Evolutionary conservation across 2,113 vertebrate genomes (phyloP).

Genomic region (Enhydra lutris): DNA sequence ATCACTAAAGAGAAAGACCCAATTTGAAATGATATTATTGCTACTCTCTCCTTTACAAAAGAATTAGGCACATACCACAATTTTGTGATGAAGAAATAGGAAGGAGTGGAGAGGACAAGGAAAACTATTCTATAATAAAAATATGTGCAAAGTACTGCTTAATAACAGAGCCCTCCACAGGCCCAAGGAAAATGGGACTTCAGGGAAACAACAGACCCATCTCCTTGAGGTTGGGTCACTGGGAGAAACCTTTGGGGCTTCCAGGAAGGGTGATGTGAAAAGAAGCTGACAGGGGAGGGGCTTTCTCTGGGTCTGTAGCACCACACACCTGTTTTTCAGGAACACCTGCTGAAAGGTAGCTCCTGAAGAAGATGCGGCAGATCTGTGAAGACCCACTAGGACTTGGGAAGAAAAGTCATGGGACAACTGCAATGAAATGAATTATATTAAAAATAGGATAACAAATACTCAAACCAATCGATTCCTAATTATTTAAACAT

Average conservation of each 20-base stretch:
- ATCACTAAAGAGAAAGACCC: not conserved
- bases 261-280: not conserved
- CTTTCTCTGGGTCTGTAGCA: not conserved
- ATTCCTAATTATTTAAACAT: not conserved
- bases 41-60: constrained; percentile 19
- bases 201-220: not conserved
- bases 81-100: not conserved
- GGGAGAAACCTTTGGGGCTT: not conserved
- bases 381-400: not conserved
- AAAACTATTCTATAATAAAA: constrained; percentile 11
- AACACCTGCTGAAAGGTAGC: not conserved
- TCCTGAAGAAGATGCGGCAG: not conserved
- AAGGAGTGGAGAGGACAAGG: not conserved
- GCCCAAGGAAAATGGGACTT: not conserved
- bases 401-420: not conserved
- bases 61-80: not conserved
- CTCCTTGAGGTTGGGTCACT: not conserved
- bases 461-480: not conserved
- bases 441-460: not conserved
- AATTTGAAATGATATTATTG: not conserved
- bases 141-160: not conserved
- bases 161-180: not conserved
- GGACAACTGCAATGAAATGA: not conserved
- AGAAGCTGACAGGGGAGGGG: accelerated
- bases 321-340: not conserved